These are phyloP conservation scores for Bombyx mandarina DNA, from an alignment of 1,140 invertebrate species.

Conservation along the genomic window DNA sequence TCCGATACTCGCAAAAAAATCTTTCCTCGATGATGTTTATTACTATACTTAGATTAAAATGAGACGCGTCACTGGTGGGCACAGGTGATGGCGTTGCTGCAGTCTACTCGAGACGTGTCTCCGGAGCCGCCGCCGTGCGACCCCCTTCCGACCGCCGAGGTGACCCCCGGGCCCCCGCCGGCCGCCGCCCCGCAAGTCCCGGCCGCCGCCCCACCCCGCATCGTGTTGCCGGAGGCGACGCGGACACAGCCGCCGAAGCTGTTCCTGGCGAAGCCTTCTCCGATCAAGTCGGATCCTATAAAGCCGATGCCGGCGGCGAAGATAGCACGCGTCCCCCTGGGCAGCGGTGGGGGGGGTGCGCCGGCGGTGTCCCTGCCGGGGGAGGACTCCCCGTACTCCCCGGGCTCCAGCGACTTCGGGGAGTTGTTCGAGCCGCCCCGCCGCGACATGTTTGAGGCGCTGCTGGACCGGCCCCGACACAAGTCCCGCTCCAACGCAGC, in stretches of 20 bases:
- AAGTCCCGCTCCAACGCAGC: constrained; percentile 38
- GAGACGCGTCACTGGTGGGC: not conserved
- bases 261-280: constrained; percentile 66
- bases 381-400: constrained; percentile 85
- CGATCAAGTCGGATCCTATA: constrained; percentile 71
- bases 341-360: no score
- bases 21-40: no score
- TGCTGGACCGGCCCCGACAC: constrained; percentile 67
- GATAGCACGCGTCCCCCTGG: no score
- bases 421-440: constrained; percentile 87
- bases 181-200: constrained; percentile 32
- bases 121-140: constrained; percentile 53
- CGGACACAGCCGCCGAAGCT: constrained; percentile 61
- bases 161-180: constrained; percentile 54
- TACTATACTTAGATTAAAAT: no score
- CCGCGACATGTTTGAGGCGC: constrained; percentile 69
- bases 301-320: constrained; percentile 66
- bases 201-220: constrained; percentile 44
- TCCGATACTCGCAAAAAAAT: no score
- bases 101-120: constrained; percentile 63
- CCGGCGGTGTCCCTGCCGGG: no score
- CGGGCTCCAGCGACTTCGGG: constrained; percentile 86
- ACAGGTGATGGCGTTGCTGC: constrained; percentile 49
- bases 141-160: constrained; percentile 17
- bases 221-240: constrained; percentile 63